Base-by-base conservation (phyloP, 2,888 invertebrate genomes). In the Peribatodes rhomboidaria region DNA sequence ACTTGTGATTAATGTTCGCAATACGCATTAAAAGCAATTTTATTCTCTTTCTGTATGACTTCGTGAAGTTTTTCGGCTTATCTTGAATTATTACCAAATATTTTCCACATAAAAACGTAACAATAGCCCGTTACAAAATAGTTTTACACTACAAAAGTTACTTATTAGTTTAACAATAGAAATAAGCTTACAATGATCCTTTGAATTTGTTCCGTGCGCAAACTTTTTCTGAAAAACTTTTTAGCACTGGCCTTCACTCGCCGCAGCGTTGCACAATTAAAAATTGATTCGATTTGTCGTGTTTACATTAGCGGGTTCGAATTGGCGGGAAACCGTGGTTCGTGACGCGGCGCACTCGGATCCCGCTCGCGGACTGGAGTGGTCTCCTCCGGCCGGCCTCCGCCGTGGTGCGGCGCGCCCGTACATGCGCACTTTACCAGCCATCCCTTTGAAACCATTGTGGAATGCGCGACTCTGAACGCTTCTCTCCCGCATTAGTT, bases 381-480 rank as follows among this genome's bases (percentile, higher is more conserved):
- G 83, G 77, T 72, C 70, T 70, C 65, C 77, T 81, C 74, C 55
- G 70, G 78, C 75, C 71, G 77, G 78, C 78, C 76, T 60, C 65
- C 72, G 80, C 61, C 77, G 78, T 76, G 80, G 81, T 78, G 79
- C 82, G 80, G 84, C 85, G 86, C 79, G 78, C 69, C 70, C 76
- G 89, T 75, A 82, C 91, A 92, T 91, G 92, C 91, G 91, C 91
- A 89, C 85, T 89, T 65, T 80, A 79, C 77, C 76, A 78, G 82
- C 83, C 80, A 81, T 83, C 82, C 77, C 83, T 82, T 82, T 84
- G 77, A 80, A 82, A 84, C 85, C 84, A 86, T 86, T 88, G 86
- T 89, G 81, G 82, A 82, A 84, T 79, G 83, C 82, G 84, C 83
- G 85, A 81, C 85, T 83, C 83, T 85, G 84, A 89, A 85, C 81